Evolutionary conservation across 2,113 vertebrate genomes (phyloP), one percentile per base, ranked within the genome.

Genomic region (Rhabdornis inornatus): DNA sequence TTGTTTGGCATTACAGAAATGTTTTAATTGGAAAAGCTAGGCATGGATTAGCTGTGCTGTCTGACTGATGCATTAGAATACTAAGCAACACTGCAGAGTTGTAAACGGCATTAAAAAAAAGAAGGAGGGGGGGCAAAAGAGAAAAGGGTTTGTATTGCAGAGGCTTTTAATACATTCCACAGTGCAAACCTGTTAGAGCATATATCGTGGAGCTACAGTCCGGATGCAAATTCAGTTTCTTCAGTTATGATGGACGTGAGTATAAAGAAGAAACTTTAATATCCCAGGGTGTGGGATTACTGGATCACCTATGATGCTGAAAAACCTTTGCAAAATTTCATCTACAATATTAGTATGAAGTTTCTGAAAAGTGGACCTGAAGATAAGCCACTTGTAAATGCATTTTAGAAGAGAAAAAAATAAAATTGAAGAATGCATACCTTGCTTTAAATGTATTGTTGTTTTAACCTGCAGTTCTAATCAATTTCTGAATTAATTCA

Each of bases 221-320:
- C 53, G 90, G 91, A 96, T 68, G 45, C 20, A 19, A 87, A 92
- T 95, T 95, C 53, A 19, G 44, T 97, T 83, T 93, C 88, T 95
- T 69, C 85, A 76, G 61, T 94, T 96, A 45, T 63, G 92, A 83
- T 91, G 87, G 79, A 90, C 94, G 86, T 50, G 89, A 91, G 92
- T 94, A 94, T 95, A 95, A 97, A 97, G 97, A 97, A 97, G 97
- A 97, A 98, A 98, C 97, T 98, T 98, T 97, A 89, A 97, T 97
- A 96, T 93, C 96, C 96, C 86, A 68, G 89, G 94, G 87, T 96
- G 93, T 94, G 97, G 86, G 96, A 93, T 97, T 97, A 93, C 61
- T 94, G 85, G 55, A 93, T 96, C 39, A 50, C 92, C 80, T 76
- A 35, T 91, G 93, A 97, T 96, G 88, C 92, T 88, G 96, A 98